phyloP scores from a whole-genome alignment of 2,888 invertebrate genomes.

The Cynaeus angustus region DNA sequence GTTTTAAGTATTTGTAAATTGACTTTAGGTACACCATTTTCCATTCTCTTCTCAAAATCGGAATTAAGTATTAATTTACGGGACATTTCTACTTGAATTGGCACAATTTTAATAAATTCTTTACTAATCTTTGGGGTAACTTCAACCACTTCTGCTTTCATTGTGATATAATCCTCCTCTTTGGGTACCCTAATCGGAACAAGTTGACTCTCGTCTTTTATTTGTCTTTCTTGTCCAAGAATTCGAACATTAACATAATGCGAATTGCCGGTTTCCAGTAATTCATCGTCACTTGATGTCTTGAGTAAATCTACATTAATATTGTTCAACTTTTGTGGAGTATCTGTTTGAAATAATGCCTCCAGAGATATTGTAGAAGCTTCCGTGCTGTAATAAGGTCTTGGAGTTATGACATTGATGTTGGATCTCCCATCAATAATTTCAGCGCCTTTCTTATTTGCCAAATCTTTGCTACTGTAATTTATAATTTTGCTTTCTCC shows the following conservation, averaged over 20 bases:
- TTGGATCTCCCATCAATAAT: slow-evolving; percentile 67
- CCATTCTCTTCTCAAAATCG: slow-evolving; percentile 47
- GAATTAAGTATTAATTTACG: slow-evolving; percentile 51
- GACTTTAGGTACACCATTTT: slow-evolving; percentile 51
- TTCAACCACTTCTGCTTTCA: slow-evolving; percentile 69
- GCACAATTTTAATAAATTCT: slow-evolving; percentile 68
- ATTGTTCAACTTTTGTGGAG: slow-evolving; percentile 61
- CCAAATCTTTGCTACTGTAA: slow-evolving; percentile 9
- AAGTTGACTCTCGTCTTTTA: slow-evolving; percentile 56
- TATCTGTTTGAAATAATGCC: slow-evolving; percentile 78
- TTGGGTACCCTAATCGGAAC: slow-evolving; percentile 62
- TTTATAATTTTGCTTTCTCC: slow-evolving; percentile 70
- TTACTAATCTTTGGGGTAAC: slow-evolving; percentile 63
- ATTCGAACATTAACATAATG: slow-evolving; percentile 67
- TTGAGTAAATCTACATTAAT: slow-evolving; percentile 30
- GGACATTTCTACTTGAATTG: slow-evolving; percentile 66
- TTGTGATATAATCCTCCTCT: slow-evolving; percentile 63
- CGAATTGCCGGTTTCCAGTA: slow-evolving; percentile 68
- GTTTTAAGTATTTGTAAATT: slow-evolving; percentile 44
- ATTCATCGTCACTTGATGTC: slow-evolving; percentile 62
- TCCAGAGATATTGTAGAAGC: slow-evolving; percentile 81
- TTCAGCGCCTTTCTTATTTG: slow-evolving; percentile 61
- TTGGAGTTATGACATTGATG: slow-evolving; percentile 67
- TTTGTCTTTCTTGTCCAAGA: slow-evolving; percentile 64
- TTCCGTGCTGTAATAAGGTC: slow-evolving; percentile 70